These are phyloP conservation scores for Aradus depressus DNA, from an alignment of 2,888 invertebrate genomes.

Conservation along the genomic window DNA sequence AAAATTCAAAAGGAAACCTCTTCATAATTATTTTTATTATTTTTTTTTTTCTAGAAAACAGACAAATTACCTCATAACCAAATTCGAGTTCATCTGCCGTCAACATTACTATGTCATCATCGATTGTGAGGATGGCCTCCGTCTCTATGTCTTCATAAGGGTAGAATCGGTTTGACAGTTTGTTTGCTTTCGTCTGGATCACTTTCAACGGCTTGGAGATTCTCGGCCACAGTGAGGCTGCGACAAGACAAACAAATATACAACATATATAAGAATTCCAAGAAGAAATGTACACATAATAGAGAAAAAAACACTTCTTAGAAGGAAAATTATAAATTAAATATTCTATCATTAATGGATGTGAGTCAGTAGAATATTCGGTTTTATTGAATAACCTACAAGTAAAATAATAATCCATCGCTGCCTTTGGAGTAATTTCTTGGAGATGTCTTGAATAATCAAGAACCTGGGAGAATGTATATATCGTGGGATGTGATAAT, in stretches of 20 bases:
- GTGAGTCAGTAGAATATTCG: background rate
- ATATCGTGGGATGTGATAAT: too few relatives aligned
- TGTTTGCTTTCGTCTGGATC: constrained; percentile 80
- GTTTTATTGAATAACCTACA: too few relatives aligned
- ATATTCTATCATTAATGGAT: background rate
- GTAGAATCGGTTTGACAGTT: constrained; percentile 88
- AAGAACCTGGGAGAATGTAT: too few relatives aligned
- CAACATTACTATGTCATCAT: constrained; percentile 92
- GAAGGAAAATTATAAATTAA: background rate
- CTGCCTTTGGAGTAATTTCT: too few relatives aligned
- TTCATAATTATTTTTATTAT: too few relatives aligned
- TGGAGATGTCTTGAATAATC: too few relatives aligned
- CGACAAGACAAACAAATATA: constrained; percentile 34
- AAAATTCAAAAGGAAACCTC: too few relatives aligned
- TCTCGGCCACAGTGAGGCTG: constrained; percentile 80
- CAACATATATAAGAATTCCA: background rate
- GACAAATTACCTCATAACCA: constrained; percentile 52
- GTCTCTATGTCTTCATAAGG: constrained; percentile 95
- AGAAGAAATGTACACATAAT: too few relatives aligned
- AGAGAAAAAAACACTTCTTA: too few relatives aligned
- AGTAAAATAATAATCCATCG: too few relatives aligned
- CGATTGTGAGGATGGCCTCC: constrained; percentile 87
- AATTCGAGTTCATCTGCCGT: constrained; percentile 93
- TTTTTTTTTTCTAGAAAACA: too few relatives aligned
- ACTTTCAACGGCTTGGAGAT: constrained; percentile 81